phyloP scores from a whole-genome alignment of 64 coral and sea anemone genomes.

The Dendrophyllia cribrosa region DNA sequence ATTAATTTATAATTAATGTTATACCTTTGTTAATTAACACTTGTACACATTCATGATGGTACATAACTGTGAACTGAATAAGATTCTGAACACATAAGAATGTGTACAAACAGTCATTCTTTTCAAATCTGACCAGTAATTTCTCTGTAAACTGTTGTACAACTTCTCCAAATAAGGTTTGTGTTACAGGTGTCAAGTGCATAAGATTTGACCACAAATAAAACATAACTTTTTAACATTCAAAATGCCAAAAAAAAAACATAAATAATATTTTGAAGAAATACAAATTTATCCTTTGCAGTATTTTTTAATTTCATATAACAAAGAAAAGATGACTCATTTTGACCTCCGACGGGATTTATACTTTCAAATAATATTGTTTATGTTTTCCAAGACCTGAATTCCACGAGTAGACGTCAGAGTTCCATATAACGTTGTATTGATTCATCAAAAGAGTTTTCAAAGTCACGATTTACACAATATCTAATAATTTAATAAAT shows the following conservation, averaged over 20 bases:
- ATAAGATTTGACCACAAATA: neutral
- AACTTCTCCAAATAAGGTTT: neutral
- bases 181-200: neutral
- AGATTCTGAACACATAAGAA: neutral
- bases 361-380: neutral
- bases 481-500: neutral
- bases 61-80: neutral
- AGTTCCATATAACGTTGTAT: neutral
- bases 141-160: neutral
- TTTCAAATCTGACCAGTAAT: neutral
- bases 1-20: neutral
- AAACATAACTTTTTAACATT: neutral
- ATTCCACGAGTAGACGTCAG: conserved; percentile 3
- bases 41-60: neutral
- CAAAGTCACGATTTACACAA: neutral
- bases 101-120: neutral
- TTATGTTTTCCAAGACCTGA: neutral
- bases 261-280: too few relatives aligned
- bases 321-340: neutral
- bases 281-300: too few relatives aligned
- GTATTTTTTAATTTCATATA: too few relatives aligned
- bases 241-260: neutral
- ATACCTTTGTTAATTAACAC: neutral
- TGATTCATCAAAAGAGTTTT: neutral
- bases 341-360: neutral